Base-by-base conservation (phyloP, 2,113 vertebrate genomes). In the Falcunculus frontatus region DNA sequence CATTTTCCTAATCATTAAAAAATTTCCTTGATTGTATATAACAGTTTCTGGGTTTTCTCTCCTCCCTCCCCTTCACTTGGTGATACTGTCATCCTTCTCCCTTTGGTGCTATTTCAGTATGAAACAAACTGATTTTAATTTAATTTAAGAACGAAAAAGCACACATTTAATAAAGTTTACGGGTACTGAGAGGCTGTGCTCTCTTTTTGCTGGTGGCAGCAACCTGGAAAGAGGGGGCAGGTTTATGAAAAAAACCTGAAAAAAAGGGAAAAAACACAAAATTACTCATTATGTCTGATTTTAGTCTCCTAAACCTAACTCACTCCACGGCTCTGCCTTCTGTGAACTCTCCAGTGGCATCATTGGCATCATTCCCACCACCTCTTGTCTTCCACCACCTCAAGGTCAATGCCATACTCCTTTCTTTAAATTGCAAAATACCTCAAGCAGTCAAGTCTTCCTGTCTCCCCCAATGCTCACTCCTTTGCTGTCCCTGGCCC, bases 131-230 rank as follows among this genome's bases (percentile, higher is more conserved):
- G 49, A 94, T 81, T 97, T 95, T 82, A 95, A 97, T 95, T 97
- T 94, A 90, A 97, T 95, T 96, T 90, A 96, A 94, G 82, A 92
- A 85, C 68, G 83, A 95, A 94, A 94, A 97, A 97, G 97, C 97
- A 97, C 97, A 97, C 91, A 74, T 98, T 97, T 95, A 97, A 97
- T 98, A 98, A 98, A 97, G 93, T 96, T 97, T 98, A 97, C 90
- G 95, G 97, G 97, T 97, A 97, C 87, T 90, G 89, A 97, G 94
- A 92, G 84, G 72, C 89, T 93, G 53, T 86, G 94, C 86, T 96
- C 46, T 91, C 87, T 95, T 96, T 95, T 91, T 96, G 93, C 92
- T 95, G 92, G 90, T 89, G 3, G 73, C 91, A 89, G 76, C 84
- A 80, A 78, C 46, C 77, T 90, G 80, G 77, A 89, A 91, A 56